Evolutionary conservation across 2,888 invertebrate genomes (phyloP).

Genomic region (Antitype chi): DNA sequence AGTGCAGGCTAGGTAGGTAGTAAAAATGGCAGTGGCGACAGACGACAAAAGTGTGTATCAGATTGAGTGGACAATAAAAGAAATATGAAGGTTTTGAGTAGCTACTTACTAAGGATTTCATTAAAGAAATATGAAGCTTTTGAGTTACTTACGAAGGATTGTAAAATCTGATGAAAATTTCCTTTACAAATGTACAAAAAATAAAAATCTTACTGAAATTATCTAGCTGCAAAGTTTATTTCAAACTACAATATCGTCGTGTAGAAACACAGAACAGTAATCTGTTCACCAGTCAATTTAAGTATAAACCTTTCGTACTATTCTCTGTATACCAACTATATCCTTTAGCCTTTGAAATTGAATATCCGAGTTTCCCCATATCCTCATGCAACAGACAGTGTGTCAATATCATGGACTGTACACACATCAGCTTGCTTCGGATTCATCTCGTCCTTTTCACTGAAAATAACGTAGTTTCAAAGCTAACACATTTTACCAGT

Average conservation of each 20-base stretch:
- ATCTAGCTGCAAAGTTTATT: not conserved
- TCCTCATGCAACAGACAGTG: slow-evolving; percentile 34
- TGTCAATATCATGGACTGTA: slow-evolving; percentile 57
- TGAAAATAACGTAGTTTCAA: slow-evolving; percentile 58
- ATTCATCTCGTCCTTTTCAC: slow-evolving; percentile 48
- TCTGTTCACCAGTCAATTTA: not conserved
- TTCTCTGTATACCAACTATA: not conserved
- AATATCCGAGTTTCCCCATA: slow-evolving; percentile 20
- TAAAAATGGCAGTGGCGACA: slow-evolving; percentile 11
- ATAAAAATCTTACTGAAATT: not conserved
- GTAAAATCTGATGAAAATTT: not conserved
- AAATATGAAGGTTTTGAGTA: not conserved
- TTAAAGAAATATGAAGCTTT: not conserved
- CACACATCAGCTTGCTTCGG: slow-evolving; percentile 37
- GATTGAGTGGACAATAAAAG: not conserved
- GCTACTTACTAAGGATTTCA: not conserved
- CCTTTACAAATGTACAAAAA: too few relatives aligned
- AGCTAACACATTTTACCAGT: slow-evolving; percentile 56
- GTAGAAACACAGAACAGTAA: not conserved
- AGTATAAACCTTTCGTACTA: not conserved
- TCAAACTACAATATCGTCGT: not conserved
- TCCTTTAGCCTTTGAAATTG: slow-evolving; percentile 27
- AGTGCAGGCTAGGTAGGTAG: not conserved
- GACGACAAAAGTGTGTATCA: not conserved
- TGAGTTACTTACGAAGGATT: not conserved